Percentiles rank a stretch among this genome's conserved stretches.
Conservation (phyloP, 2,113 vertebrate genomes). For the Sphyrna mokarran region DNA sequence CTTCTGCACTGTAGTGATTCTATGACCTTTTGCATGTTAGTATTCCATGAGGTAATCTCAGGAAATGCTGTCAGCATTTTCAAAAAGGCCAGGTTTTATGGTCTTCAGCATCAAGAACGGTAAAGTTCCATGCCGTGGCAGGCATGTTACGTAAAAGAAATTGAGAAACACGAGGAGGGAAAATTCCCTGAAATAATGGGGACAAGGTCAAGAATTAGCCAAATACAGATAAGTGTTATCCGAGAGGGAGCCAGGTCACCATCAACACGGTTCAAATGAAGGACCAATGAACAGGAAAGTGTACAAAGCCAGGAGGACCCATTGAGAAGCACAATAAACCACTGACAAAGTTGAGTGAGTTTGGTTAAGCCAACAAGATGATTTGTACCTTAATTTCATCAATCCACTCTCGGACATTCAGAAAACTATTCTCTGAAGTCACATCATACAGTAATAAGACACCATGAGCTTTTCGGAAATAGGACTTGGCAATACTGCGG, state of each 20-base stretch:
- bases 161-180: background rate
- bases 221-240: background rate
- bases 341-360: background rate
- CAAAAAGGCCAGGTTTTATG: background rate
- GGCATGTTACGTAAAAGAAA: background rate
- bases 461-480: conserved; percentile 61
- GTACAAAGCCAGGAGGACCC: background rate
- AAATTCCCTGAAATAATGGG: background rate
- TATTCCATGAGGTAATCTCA: background rate
- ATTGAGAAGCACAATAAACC: background rate
- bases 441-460: conserved; percentile 61
- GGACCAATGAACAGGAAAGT: background rate
- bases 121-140: background rate
- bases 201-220: background rate
- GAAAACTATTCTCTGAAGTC: conserved; percentile 61
- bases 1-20: no score
- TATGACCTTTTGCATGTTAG: background rate
- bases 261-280: background rate
- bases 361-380: background rate
- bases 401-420: conserved; percentile 57
- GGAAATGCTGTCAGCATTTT: background rate
- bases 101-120: background rate
- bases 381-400: conserved; percentile 59
- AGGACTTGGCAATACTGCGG: conserved; percentile 57
- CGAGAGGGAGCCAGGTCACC: background rate